Conservation (phyloP, 35 echinoderm and acorn worm genomes). For the Lytechinus variegatus region DNA sequence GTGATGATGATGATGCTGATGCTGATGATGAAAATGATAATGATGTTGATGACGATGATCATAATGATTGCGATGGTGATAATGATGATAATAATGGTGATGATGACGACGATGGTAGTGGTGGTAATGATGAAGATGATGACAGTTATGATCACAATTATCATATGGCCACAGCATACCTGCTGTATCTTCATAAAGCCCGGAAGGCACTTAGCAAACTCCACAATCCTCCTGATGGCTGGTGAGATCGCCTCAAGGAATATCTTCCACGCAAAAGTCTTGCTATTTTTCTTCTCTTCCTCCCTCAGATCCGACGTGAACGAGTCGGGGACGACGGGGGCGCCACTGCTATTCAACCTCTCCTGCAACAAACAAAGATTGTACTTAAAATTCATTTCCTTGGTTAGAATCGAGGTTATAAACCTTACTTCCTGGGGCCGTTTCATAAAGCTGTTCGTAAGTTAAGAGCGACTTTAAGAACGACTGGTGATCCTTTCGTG, state of each 20-base stretch:
- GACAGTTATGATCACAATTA: too few relatives aligned
- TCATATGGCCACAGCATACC: conserved; percentile 33
- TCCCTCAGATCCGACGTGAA: conserved; percentile 39
- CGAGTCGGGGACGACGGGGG: not conserved
- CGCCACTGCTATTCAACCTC: not conserved
- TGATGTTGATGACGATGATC: too few relatives aligned
- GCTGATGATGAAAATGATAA: too few relatives aligned
- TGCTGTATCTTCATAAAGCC: conserved; percentile 81
- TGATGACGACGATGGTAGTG: not conserved
- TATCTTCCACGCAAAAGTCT: conserved; percentile 75
- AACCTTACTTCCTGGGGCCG: too few relatives aligned
- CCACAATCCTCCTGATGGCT: conserved; percentile 74
- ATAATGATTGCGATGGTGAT: not conserved
- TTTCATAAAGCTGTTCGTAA: too few relatives aligned
- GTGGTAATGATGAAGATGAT: too few relatives aligned
- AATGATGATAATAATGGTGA: not conserved
- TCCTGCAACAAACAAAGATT: not conserved
- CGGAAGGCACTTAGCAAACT: conserved; percentile 95
- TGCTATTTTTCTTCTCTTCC: conserved; percentile 56
- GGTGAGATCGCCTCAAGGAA: conserved; percentile 85
- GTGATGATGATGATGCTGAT: too few relatives aligned
- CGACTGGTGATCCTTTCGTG: too few relatives aligned
- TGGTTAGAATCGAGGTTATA: too few relatives aligned
- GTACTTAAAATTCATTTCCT: too few relatives aligned
- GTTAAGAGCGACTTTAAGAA: too few relatives aligned